These are phyloP conservation scores for Chromoteleia sp. DNA, from an alignment of 2,888 invertebrate species.

Conservation along the genomic window DNA sequence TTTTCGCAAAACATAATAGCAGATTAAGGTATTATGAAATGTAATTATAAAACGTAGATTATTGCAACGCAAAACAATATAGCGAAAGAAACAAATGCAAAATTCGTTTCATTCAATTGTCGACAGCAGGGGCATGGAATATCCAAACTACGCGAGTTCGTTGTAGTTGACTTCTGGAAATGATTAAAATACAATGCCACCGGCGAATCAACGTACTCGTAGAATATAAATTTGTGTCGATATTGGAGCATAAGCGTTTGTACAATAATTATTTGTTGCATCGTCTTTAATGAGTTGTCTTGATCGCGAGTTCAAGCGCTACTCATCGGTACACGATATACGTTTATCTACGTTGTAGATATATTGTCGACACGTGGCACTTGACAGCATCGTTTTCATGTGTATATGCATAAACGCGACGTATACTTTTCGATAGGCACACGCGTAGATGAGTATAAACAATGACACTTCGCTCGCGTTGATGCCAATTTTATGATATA, in stretches of 20 bases:
- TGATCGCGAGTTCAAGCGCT: constrained; percentile 44
- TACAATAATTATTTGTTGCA: constrained; percentile 60
- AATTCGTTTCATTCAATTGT: constrained; percentile 11
- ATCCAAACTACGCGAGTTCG: constrained; percentile 20
- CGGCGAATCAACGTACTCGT: constrained; percentile 68
- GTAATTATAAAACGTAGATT: too few relatives aligned
- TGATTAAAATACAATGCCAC: constrained; percentile 71
- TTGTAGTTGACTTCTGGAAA: not conserved
- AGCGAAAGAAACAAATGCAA: constrained; percentile 8
- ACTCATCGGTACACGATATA: constrained; percentile 28
- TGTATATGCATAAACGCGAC: constrained; percentile 20
- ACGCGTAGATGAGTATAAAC: constrained; percentile 41
- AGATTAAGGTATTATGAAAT: too few relatives aligned
- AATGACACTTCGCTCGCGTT: constrained; percentile 11
- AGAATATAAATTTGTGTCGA: constrained; percentile 51
- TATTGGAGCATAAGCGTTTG: constrained; percentile 35
- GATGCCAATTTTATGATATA: constrained; percentile 47
- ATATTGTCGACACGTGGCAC: constrained; percentile 69
- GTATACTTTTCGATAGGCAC: constrained; percentile 40
- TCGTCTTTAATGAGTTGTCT: constrained; percentile 52
- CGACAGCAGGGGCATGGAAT: too few relatives aligned
- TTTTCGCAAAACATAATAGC: too few relatives aligned
- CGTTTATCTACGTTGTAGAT: constrained; percentile 47
- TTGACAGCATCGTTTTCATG: constrained; percentile 28
- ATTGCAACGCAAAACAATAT: too few relatives aligned